phyloP scores from a whole-genome alignment of 2,113 vertebrate species.

The Hepsetus odoe region DNA sequence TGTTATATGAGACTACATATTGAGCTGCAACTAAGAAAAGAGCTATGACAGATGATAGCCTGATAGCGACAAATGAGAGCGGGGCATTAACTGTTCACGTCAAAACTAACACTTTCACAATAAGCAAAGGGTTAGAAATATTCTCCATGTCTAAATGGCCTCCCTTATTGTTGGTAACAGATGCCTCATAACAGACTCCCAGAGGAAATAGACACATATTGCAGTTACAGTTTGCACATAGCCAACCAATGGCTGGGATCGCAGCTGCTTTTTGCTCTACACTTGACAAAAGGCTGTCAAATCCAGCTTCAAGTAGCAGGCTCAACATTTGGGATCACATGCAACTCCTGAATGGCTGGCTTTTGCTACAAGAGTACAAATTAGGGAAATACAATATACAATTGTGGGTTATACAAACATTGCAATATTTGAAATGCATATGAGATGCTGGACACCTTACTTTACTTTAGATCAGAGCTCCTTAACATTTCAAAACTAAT shows the following conservation, averaged over 20 bases:
- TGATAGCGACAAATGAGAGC: neutral
- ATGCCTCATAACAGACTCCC: slow-evolving; percentile 26
- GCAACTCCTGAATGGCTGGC: no score
- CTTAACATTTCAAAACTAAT: no score
- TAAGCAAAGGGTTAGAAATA: neutral
- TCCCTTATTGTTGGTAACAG: slow-evolving; percentile 18
- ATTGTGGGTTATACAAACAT: no score
- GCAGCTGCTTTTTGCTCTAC: slow-evolving; percentile 32
- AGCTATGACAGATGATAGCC: neutral
- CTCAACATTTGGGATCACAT: slow-evolving; percentile 40
- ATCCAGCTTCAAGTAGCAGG: slow-evolving; percentile 34
- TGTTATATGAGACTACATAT: slow-evolving; percentile 21
- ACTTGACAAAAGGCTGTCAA: slow-evolving; percentile 46
- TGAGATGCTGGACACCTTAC: no score
- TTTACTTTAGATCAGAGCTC: no score
- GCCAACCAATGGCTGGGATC: slow-evolving; percentile 3
- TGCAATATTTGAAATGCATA: no score
- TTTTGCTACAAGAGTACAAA: no score
- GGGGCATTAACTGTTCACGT: neutral
- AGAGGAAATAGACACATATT: neutral
- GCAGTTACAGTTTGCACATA: neutral
- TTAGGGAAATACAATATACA: no score
- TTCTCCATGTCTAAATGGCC: slow-evolving; percentile 9
- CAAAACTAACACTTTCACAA: neutral
- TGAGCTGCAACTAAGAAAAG: neutral